Percentiles rank a stretch among this genome's conserved stretches.
Conservation (phyloP, 2,797 vertebrate species). For the Dallia pectoralis region DNA sequence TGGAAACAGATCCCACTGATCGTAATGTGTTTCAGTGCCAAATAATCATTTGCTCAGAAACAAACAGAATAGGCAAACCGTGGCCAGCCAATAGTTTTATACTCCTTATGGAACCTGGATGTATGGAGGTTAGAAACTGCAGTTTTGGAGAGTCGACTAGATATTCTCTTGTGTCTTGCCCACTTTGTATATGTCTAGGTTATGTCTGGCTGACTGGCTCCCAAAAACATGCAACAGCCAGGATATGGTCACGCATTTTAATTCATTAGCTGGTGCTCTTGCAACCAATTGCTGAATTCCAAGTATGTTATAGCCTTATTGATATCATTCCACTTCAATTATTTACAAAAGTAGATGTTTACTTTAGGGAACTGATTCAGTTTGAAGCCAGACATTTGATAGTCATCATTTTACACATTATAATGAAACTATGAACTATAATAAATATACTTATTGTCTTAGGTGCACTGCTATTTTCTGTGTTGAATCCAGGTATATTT, state of each 20-base stretch:
- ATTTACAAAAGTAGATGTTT: not conserved
- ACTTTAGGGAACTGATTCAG: not conserved
- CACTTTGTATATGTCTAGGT: not conserved
- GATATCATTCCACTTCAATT: not conserved
- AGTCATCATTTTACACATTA: not conserved
- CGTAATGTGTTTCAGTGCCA: slow-evolving; percentile 67
- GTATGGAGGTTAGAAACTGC: slow-evolving; percentile 18
- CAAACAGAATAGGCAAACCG: slow-evolving; percentile 49
- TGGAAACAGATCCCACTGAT: slow-evolving; percentile 69
- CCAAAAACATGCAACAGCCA: not conserved
- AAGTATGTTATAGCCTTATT: not conserved
- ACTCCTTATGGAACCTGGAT: slow-evolving; percentile 32
- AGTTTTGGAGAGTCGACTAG: not conserved
- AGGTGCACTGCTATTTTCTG: slow-evolving; percentile 31
- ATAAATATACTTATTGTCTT: slow-evolving; percentile 36
- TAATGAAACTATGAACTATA: not conserved
- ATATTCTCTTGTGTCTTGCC: not conserved
- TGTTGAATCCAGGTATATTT: slow-evolving; percentile 17
- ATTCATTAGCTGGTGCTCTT: not conserved
- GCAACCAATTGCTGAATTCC: not conserved
- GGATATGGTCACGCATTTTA: not conserved
- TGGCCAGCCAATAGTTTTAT: slow-evolving; percentile 30
- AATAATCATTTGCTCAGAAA: slow-evolving; percentile 69
- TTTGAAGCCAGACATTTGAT: not conserved
- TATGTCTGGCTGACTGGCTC: not conserved